phyloP scores from a whole-genome alignment of 1,140 invertebrate species.

The Ephestia elutella region DNA sequence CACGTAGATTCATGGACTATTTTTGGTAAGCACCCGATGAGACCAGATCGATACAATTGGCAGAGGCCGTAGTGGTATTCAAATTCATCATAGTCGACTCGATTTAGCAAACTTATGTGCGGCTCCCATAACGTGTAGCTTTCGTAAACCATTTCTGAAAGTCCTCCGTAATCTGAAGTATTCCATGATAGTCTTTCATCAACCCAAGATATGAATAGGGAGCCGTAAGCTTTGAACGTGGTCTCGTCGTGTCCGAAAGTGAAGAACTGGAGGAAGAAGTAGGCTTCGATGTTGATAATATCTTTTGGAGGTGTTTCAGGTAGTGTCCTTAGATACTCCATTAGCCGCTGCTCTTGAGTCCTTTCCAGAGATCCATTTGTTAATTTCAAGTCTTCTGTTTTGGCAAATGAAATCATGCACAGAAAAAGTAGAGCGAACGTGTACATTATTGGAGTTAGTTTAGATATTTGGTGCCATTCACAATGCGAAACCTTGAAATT shows the following conservation, averaged over 20 bases:
- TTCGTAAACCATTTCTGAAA: background rate
- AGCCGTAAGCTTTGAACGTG: background rate
- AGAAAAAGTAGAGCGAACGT: background rate
- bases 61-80: conserved; percentile 2
- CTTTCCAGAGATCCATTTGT: background rate
- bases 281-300: background rate
- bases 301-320: background rate
- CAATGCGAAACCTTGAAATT: background rate
- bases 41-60: background rate
- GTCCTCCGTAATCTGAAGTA: background rate
- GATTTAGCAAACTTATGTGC: background rate
- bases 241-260: background rate
- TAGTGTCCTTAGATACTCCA: background rate
- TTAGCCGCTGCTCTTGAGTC: background rate
- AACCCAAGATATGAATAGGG: background rate
- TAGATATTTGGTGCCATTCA: background rate
- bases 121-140: background rate
- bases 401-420: background rate
- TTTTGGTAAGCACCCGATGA: background rate
- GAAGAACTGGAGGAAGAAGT: background rate
- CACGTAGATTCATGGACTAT: background rate
- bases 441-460: background rate
- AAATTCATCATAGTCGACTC: background rate
- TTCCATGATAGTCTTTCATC: conserved; percentile 8
- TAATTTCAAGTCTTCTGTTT: background rate